These are phyloP conservation scores for Protosalanx chinensis DNA, from an alignment of 2,797 vertebrate genomes.

Conservation along the genomic window DNA sequence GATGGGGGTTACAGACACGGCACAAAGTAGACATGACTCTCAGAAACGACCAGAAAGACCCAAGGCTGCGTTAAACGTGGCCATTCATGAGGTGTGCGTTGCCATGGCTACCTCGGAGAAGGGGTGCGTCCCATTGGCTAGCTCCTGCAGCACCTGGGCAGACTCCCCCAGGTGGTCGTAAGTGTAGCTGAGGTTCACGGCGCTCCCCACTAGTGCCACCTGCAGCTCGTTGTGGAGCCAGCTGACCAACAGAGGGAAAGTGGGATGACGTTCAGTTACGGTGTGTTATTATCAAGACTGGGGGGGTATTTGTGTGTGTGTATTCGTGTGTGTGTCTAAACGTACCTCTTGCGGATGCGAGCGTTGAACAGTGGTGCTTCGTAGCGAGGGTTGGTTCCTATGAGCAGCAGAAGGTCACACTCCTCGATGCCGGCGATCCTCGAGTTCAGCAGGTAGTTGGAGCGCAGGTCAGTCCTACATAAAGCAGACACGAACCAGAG, in stretches of 20 bases:
- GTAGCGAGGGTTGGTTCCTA: conserved; percentile 95
- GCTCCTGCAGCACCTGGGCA: conserved; percentile 81
- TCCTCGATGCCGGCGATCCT: conserved; percentile 93
- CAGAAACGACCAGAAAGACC: not conserved
- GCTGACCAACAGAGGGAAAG: conserved; percentile 58
- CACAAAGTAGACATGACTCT: not conserved
- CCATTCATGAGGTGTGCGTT: not conserved
- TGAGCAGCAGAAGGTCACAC: conserved; percentile 85
- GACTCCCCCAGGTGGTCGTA: conserved; percentile 93
- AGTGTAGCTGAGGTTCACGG: conserved; percentile 86
- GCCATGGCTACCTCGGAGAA: conserved; percentile 81
- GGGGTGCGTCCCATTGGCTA: conserved; percentile 84
- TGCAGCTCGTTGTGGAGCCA: conserved; percentile 97
- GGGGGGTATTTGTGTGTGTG: not conserved
- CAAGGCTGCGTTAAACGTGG: too few species aligned
- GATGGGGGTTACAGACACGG: not conserved
- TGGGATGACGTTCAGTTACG: too few species aligned
- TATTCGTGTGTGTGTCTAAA: conserved; percentile 7
- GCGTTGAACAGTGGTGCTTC: conserved; percentile 96
- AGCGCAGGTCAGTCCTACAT: conserved; percentile 88
- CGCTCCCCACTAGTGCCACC: conserved; percentile 86
- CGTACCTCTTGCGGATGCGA: conserved; percentile 81
- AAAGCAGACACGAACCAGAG: too few species aligned
- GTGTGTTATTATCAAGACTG: not conserved
- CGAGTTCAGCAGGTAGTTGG: conserved; percentile 94